Base-by-base conservation (phyloP, 2,888 invertebrate species). In the Pterobdella sp. region DNA sequence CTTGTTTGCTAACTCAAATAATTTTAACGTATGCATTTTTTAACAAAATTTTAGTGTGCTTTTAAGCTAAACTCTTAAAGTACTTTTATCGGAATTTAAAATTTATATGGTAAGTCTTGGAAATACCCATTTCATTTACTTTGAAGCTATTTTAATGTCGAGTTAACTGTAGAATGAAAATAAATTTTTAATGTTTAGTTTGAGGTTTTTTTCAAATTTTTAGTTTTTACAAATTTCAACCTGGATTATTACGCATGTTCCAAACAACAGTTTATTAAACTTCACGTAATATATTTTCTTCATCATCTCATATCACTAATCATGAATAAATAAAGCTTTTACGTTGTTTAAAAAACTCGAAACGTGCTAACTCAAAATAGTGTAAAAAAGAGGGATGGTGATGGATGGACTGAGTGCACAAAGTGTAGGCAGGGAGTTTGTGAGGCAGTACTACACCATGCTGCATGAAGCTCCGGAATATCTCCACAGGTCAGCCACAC, bases 381-480 rank as follows among this genome's bases (percentile, higher is more conserved):
- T n/a, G n/a, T n/a, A n/a, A n/a, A 3, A 7, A 26, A 7, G 60
- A 56, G 60, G 60, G n/a, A 56, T 56, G 60, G 60, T 56, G 89
- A 93, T 94, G 93, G 93, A 93, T 90, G 89, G 91, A 86, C 92
- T 92, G 86, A 81, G 81, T 85, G 93, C 94, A 85, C 92, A 94
- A 87, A 91, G 90, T 87, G 95, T 97, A 86, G 96, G 95, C 85
- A 91, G 94, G 83, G 96, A 96, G 87, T 97, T 97, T 87, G 96
- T 97, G 84, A 91, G 95, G 85, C 96, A 97, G 87, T 97, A 97
- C 86, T 97, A 97, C 87, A 97, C 96, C 77, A 88, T 96, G 85
- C 89, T 97, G 81, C 94, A 95, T 86, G 91, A 93, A 87, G 93
- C 93, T 77, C 95, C 96, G 52, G 88, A 90, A 80, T 92, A 94